Conservation (phyloP, 2,888 invertebrate genomes). For the Melanostoma scalare region DNA sequence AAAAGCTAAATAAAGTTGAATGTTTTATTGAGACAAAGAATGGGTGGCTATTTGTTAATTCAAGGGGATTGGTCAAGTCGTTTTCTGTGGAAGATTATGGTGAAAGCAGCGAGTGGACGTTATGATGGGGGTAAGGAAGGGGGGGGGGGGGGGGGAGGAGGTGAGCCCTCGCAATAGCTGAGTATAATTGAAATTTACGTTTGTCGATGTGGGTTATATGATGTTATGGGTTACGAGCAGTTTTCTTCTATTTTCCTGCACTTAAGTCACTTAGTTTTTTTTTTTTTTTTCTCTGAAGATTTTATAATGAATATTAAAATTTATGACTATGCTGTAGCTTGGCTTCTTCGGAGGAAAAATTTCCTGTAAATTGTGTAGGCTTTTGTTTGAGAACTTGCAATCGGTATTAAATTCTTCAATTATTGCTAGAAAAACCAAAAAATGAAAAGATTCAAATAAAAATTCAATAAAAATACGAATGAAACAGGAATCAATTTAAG, state of each 20-base stretch:
- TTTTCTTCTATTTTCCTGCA: conserved; percentile 49
- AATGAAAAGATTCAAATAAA: too few species aligned
- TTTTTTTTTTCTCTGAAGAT: conserved; percentile 13
- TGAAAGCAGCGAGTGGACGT: conserved; percentile 27
- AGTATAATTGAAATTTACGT: conserved; percentile 68
- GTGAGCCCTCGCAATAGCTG: conserved; percentile 6
- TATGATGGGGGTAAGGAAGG: conserved; percentile 25
- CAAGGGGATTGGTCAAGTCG: conserved; percentile 9
- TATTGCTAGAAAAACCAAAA: too few species aligned
- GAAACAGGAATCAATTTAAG: too few species aligned
- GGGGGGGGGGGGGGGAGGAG: too few species aligned
- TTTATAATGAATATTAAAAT: conserved; percentile 59
- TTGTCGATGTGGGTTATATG: conserved; percentile 20
- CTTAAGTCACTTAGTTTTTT: conserved; percentile 53
- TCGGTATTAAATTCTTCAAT: too few species aligned
- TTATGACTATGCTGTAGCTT: conserved; percentile 27
- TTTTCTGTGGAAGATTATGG: neutral
- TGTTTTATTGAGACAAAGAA: conserved; percentile 63
- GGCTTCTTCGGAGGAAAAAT: neutral
- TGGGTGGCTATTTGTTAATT: conserved; percentile 3
- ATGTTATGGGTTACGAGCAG: neutral
- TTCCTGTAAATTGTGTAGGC: too few species aligned
- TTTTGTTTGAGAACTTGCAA: too few species aligned
- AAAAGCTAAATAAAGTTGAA: conserved; percentile 56
- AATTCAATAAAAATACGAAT: too few species aligned